A percentile compares a stretch with the other conserved stretches of the same genome.
These are phyloP conservation scores for Zaprionus vittiger DNA, from an alignment of 1,140 invertebrate genomes.

Conservation along the genomic window DNA sequence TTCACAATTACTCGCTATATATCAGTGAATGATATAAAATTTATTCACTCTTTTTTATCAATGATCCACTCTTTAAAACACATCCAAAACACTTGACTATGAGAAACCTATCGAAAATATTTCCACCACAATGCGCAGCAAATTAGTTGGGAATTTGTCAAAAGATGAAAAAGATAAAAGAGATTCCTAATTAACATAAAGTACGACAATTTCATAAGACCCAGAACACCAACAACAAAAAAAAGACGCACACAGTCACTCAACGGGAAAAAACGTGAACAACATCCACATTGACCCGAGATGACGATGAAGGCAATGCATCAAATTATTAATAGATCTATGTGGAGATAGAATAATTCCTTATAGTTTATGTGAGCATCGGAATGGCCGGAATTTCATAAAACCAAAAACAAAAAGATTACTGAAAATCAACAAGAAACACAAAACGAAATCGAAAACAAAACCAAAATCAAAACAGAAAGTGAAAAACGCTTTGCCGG, in stretches of 20 bases:
- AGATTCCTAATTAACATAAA: slow-evolving; percentile 27
- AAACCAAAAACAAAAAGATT: background rate
- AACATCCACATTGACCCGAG: slow-evolving; percentile 29
- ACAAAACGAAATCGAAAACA: slow-evolving; percentile 4
- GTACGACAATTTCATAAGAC: slow-evolving; percentile 24
- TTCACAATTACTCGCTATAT: too few relatives aligned
- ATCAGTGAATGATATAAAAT: too few relatives aligned
- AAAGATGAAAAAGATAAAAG: slow-evolving; percentile 31
- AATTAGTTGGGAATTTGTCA: slow-evolving; percentile 5
- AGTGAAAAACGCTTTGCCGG: slow-evolving; percentile 18
- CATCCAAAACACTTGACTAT: background rate
- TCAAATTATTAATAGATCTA: slow-evolving; percentile 54
- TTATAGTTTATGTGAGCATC: slow-evolving; percentile 11
- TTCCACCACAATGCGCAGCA: background rate
- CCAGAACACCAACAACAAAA: background rate
- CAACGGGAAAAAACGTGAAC: slow-evolving; percentile 4
- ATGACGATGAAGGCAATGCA: slow-evolving; percentile 48
- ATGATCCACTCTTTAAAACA: background rate
- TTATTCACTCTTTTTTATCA: background rate
- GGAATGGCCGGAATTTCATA: slow-evolving; percentile 41
- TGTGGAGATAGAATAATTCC: slow-evolving; percentile 33
- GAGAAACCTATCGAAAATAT: background rate
- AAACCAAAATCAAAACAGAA: slow-evolving; percentile 3
- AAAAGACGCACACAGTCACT: slow-evolving; percentile 9
- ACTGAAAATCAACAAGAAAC: slow-evolving; percentile 7